phyloP scores from a whole-genome alignment of 2,797 vertebrate species.

The Sebastes aleutianus region DNA sequence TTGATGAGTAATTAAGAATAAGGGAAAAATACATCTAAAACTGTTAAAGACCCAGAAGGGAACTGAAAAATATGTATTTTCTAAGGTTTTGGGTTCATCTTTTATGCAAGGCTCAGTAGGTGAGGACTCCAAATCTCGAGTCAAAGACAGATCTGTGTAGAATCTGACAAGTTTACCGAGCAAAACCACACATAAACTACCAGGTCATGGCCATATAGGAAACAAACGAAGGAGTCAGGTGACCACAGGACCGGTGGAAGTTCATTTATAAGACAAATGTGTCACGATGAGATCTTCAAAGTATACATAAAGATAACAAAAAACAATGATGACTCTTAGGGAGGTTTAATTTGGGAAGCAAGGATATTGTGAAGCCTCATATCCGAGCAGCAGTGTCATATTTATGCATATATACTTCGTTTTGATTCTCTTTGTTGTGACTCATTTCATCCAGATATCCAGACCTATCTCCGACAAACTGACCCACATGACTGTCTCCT shows the following conservation, averaged over 20 bases:
- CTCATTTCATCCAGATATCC: conserved; percentile 17
- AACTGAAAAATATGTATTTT: neutral
- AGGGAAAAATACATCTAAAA: neutral
- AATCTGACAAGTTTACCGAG: neutral
- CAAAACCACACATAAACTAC: neutral
- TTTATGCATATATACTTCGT: neutral
- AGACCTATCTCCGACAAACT: conserved; percentile 5
- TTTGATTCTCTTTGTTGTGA: conserved; percentile 21
- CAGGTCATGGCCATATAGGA: neutral
- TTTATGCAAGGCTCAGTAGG: neutral
- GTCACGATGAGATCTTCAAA: neutral
- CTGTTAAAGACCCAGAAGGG: accelerated
- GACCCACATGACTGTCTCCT: conserved; percentile 13
- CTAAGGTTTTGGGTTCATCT: neutral
- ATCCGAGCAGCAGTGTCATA: neutral
- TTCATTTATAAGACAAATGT: neutral
- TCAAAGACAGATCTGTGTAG: neutral
- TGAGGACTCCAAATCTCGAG: neutral
- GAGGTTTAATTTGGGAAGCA: neutral
- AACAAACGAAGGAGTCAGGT: accelerated
- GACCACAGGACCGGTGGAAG: neutral
- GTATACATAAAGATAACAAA: neutral
- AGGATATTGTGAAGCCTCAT: neutral
- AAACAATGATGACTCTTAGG: neutral
- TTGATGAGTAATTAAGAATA: neutral